Base-by-base conservation (phyloP, 2,797 vertebrate genomes). In the Myotis findleyi region DNA sequence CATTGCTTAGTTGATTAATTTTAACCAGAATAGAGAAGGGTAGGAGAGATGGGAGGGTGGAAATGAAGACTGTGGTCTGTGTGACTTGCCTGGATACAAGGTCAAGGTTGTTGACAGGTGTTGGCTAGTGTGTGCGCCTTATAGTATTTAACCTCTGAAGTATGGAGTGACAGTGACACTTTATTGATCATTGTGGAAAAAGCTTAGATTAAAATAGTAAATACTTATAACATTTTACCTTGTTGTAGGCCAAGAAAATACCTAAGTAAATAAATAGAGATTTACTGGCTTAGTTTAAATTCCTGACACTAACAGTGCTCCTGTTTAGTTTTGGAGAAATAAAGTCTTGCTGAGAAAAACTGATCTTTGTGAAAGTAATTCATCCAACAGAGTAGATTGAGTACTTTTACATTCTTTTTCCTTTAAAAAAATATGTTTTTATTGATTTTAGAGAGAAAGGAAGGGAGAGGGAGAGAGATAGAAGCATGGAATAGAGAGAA, bases 291-390 rank as follows among this genome's bases (percentile, higher is more conserved):
- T 68, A 38, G 18, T 88, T 87, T 90, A 79, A 85, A 88, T 91
- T 93, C 62, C 59, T 94, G n/a, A 71, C 53, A 20, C 41, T 49
- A 55, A 53, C 12, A 27, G 9, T 69, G 44, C 66, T 59, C 17
- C 30, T 66, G 0, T 90, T 92, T 92, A 71, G 25, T 92, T 96
- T 84, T 71, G 30, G 53, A 87, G 85, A 83, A 79, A 53, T 25
- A 71, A 71, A 72, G 18, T 38, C 7, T 33, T 59, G 11, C 21
- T 59, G n/a, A 89, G 47, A 27, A 83, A 73, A 87, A 47, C 33
- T 38, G 47, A 90, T 75, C 27, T 88, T 85, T 27, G 2, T 68
- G 89, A 82, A 8, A 57, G 10, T 72, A 51, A 83, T 93, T 79
- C 53, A 80, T 96, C n/a, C 7, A 53, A 30, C 73, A 86, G 64